A percentile compares a stretch with the other conserved stretches of the same genome.
These are phyloP conservation scores for Labeo catla DNA, from an alignment of 2,113 vertebrate species.

Conservation along the genomic window DNA sequence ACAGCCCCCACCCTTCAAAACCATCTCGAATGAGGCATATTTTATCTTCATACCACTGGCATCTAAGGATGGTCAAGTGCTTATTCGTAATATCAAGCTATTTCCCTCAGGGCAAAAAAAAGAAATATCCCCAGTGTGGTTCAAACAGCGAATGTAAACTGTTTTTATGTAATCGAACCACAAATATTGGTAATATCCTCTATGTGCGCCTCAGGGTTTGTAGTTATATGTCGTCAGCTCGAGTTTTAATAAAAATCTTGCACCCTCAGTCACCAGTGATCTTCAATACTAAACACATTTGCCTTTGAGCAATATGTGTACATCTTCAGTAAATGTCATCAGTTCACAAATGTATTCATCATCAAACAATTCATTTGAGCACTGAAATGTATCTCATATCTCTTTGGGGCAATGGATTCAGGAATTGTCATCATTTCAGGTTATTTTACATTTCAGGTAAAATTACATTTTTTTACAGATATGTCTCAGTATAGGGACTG, in stretches of 20 bases:
- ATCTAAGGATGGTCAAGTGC: conserved; percentile 68
- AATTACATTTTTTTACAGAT: neutral
- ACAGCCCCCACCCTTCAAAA: conserved; percentile 56
- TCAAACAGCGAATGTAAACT: conserved; percentile 19
- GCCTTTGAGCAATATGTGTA: conserved; percentile 12
- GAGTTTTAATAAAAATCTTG: conserved; percentile 21
- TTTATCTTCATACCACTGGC: conserved; percentile 61
- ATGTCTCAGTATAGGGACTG: neutral
- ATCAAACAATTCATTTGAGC: conserved; percentile 16
- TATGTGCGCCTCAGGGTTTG: conserved; percentile 13
- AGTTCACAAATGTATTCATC: conserved; percentile 17
- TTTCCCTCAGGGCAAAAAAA: conserved; percentile 54
- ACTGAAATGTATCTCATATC: conserved; percentile 15
- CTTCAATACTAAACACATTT: conserved; percentile 42
- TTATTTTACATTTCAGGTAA: no score
- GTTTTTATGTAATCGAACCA: conserved; percentile 12
- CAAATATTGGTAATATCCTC: conserved; percentile 31
- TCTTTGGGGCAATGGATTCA: conserved; percentile 10
- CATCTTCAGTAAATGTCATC: conserved; percentile 21
- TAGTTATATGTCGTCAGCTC: neutral
- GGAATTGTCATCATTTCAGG: neutral
- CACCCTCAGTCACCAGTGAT: conserved; percentile 3
- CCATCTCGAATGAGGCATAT: conserved; percentile 57
- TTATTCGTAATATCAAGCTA: conserved; percentile 57
- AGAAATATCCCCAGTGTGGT: conserved; percentile 63